phyloP scores from a whole-genome alignment of 2,113 vertebrate species.

The Vireo altiloquus region DNA sequence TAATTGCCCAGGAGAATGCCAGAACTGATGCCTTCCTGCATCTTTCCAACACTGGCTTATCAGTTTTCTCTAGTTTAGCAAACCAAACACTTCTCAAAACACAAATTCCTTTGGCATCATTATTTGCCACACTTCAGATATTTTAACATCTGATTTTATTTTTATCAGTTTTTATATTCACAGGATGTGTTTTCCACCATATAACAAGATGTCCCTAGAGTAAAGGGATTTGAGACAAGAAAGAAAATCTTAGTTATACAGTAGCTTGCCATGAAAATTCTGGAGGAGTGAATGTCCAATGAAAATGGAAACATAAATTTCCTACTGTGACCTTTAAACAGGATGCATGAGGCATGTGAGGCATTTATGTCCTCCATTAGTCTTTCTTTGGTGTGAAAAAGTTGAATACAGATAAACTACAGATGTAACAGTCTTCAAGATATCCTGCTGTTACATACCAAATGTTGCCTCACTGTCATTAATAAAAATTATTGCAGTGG shows the following conservation, averaged over 20 bases:
- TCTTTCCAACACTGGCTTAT: neutral
- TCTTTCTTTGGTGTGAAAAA: neutral
- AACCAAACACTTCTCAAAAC: neutral
- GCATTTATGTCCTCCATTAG: neutral
- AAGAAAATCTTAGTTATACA: neutral
- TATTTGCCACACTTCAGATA: neutral
- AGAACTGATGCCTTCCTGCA: neutral
- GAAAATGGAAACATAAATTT: neutral
- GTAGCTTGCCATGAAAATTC: neutral
- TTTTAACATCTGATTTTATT: neutral
- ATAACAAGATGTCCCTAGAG: neutral
- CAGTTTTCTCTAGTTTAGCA: constrained; percentile 1
- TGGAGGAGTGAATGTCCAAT: neutral
- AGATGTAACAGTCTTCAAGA: neutral
- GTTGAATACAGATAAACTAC: neutral
- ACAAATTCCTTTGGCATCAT: neutral
- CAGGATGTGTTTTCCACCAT: neutral
- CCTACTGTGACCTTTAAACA: neutral
- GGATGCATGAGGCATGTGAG: neutral
- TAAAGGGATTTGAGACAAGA: neutral
- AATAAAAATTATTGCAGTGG: neutral
- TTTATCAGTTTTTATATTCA: neutral
- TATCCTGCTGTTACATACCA: neutral
- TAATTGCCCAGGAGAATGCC: neutral
- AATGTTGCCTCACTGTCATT: neutral